Evolutionary conservation across 2,888 invertebrate genomes (phyloP).

Genomic region (Dromius quadrimaculatus): DNA sequence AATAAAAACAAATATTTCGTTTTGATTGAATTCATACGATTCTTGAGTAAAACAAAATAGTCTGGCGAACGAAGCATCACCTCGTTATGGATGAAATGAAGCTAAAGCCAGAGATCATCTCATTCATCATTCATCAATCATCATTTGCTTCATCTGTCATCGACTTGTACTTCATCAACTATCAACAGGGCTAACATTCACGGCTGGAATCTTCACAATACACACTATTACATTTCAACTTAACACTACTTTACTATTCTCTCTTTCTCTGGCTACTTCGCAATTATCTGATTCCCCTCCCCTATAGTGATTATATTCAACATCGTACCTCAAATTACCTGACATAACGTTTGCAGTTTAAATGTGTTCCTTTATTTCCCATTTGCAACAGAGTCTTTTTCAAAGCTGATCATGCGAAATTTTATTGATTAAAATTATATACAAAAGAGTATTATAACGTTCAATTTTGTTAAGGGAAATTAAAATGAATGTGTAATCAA

Average conservation of each 20-base stretch:
- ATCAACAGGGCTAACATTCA: neutral
- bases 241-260: neutral
- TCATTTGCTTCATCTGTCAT: neutral
- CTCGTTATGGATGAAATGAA: neutral
- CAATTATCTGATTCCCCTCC: neutral
- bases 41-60: neutral
- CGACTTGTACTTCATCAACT: neutral
- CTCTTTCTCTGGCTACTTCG: neutral
- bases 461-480: constrained; percentile 51
- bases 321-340: constrained; percentile 26
- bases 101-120: neutral
- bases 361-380: constrained; percentile 38
- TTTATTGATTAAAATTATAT: constrained; percentile 50
- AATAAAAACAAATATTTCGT: constrained; percentile 49
- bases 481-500: constrained; percentile 51
- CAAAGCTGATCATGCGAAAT: constrained; percentile 37
- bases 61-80: neutral
- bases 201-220: neutral
- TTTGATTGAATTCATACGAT: constrained; percentile 44
- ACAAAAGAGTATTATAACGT: constrained; percentile 48
- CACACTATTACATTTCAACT: neutral
- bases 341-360: constrained; percentile 41
- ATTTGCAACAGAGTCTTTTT: constrained; percentile 32
- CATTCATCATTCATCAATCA: neutral
- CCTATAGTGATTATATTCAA: constrained; percentile 13